phyloP scores from a whole-genome alignment of 2,888 invertebrate species.

The Aricia artaxerxes region DNA sequence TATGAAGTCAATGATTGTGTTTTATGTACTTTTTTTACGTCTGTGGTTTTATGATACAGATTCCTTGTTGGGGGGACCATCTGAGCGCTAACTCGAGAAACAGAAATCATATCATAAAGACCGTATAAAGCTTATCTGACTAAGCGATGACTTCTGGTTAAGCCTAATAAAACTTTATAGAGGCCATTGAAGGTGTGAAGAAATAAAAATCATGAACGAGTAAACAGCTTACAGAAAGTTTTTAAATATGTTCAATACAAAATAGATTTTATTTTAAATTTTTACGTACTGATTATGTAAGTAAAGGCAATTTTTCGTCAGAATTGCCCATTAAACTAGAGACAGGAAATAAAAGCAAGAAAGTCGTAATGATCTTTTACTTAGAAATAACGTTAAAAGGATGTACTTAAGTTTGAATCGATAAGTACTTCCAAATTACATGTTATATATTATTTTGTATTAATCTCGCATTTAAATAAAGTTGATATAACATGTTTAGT shows the following conservation, averaged over 20 bases:
- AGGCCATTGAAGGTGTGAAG: neutral
- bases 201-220: neutral
- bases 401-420: neutral
- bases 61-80: neutral
- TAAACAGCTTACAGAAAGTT: neutral
- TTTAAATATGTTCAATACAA: no score
- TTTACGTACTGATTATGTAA: neutral
- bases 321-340: neutral
- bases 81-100: neutral
- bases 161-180: neutral
- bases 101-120: neutral
- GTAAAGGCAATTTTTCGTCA: neutral
- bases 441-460: neutral
- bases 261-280: no score
- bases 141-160: neutral
- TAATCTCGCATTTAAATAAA: neutral
- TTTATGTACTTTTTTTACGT: no score
- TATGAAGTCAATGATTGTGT: conserved; percentile 10
- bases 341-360: neutral
- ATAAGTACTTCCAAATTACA: neutral
- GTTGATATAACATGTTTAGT: neutral
- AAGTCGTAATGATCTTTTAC: neutral
- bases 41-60: conserved; percentile 29
- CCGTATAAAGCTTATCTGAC: conserved; percentile 2
- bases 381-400: neutral